phyloP scores from a whole-genome alignment of 1,140 invertebrate genomes.

The Zaprionus camerounensis region DNA sequence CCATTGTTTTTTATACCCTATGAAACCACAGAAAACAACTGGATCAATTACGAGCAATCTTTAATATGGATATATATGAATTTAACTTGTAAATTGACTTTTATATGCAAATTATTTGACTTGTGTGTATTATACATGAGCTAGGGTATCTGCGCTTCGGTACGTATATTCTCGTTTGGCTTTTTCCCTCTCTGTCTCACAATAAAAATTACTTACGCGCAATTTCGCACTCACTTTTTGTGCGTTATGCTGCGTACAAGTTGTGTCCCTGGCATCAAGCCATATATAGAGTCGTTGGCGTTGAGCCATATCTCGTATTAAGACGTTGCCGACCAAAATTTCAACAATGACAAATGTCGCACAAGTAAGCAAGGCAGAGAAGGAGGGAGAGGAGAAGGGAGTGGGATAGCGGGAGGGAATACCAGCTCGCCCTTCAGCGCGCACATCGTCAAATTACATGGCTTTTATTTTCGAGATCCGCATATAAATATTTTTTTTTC shows the following conservation, averaged over 20 bases:
- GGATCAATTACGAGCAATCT: not conserved
- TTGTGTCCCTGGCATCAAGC: conserved; percentile 51
- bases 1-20: conserved; percentile 3
- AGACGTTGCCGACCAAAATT: conserved; percentile 64
- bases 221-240: conserved; percentile 75
- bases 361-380: not conserved
- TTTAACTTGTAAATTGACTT: not conserved
- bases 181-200: conserved; percentile 22
- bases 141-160: not conserved
- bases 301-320: conserved; percentile 33
- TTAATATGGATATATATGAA: not conserved
- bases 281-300: conserved; percentile 28
- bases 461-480: conserved; percentile 66
- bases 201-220: conserved; percentile 76
- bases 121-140: not conserved
- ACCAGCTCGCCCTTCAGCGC: conserved; percentile 15
- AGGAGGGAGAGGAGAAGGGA: not conserved
- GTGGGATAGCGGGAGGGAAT: not conserved
- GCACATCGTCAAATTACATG: conserved; percentile 69
- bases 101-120: not conserved
- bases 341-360: conserved; percentile 73
- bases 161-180: conserved; percentile 2
- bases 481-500: conserved; percentile 59
- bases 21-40: not conserved
- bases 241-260: conserved; percentile 60